These are phyloP conservation scores for Cirrhinus mrigala DNA, from an alignment of 2,797 vertebrate genomes.

Conservation along the genomic window DNA sequence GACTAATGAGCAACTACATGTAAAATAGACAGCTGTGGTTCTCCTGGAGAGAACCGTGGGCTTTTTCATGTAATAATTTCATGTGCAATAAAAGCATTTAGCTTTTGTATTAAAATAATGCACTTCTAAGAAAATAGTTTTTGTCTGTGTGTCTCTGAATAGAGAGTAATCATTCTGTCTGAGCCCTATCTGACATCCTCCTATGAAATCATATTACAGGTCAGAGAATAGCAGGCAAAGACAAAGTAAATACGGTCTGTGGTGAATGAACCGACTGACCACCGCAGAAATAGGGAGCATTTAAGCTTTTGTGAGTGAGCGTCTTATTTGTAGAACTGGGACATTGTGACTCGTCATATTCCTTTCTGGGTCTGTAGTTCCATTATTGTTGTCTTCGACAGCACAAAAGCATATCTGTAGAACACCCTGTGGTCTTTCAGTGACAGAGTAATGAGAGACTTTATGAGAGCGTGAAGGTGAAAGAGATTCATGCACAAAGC, in stretches of 20 bases:
- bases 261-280: background rate
- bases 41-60: background rate
- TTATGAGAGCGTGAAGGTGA: background rate
- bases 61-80: background rate
- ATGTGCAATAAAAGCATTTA: background rate
- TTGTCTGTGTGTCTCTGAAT: background rate
- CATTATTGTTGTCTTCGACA: background rate
- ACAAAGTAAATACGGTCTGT: background rate
- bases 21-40: slow-evolving; percentile 25
- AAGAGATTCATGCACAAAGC: background rate
- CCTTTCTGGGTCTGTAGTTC: background rate
- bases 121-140: background rate
- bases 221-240: slow-evolving; percentile 8
- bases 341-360: background rate
- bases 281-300: slow-evolving; percentile 10
- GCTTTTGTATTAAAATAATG: background rate
- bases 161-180: slow-evolving; percentile 10
- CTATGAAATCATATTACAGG: slow-evolving; percentile 4
- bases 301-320: background rate
- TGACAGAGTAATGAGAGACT: slow-evolving; percentile 12
- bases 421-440: background rate
- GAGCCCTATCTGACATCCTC: background rate
- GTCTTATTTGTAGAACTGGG: background rate
- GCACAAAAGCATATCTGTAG: slow-evolving; percentile 24
- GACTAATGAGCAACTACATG: slow-evolving; percentile 31